Evolutionary conservation across 2,797 vertebrate species (phyloP).

Genomic region (Leucoraja ocellata): DNA sequence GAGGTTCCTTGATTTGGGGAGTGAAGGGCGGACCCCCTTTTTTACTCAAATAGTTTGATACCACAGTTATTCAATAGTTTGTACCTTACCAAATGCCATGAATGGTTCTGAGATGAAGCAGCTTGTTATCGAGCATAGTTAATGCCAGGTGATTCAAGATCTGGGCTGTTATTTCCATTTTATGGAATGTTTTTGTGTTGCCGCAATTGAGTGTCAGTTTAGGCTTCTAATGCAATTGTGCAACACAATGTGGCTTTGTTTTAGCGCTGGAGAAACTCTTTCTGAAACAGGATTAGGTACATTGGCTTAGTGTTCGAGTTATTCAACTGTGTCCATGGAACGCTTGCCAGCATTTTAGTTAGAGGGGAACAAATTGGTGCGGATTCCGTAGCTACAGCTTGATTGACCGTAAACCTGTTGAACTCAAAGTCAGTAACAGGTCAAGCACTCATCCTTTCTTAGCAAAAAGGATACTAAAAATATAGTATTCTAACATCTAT

Average conservation of each 20-base stretch:
- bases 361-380: neutral
- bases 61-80: too few relatives aligned
- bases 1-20: neutral
- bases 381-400: neutral
- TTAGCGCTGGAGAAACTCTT: neutral
- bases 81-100: neutral
- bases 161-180: neutral
- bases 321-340: slow-evolving; percentile 2
- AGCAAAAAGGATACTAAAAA: neutral
- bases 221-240: slow-evolving; percentile 7
- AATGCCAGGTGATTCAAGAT: neutral
- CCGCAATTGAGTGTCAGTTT: neutral
- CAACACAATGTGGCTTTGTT: neutral
- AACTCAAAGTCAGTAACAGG: neutral
- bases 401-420: neutral
- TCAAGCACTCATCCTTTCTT: neutral
- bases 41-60: neutral
- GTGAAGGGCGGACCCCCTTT: neutral
- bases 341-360: neutral
- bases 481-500: neutral
- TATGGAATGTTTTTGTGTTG: neutral
- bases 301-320: slow-evolving; percentile 17
- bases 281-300: slow-evolving; percentile 10
- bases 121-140: slow-evolving; percentile 20
- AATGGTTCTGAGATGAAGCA: slow-evolving; percentile 15